Base-by-base conservation (phyloP, 2,888 invertebrate species). In the Parnassius mnemosyne region DNA sequence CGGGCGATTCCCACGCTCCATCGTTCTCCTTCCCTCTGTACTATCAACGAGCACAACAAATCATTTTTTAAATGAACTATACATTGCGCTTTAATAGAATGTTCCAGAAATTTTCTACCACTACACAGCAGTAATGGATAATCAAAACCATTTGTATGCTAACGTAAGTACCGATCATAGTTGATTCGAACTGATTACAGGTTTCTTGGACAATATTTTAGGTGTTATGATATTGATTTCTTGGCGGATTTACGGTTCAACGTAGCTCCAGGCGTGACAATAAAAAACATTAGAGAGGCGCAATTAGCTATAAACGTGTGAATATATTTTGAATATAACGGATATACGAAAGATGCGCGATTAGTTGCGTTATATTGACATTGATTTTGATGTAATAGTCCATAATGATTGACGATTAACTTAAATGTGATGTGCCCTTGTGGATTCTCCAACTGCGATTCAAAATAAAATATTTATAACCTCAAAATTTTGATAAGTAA, bases 1-100 rank as follows among this genome's bases (percentile, higher is more conserved):
- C 71, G 80, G 86, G 84, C 76, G 66, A 83, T 86, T 87, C 87
- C 81, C 87, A 87, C 87, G 84, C 71, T 56, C 68, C 16, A 69
- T 70, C 69, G 69, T 67, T 68, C 70, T 68, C 71, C 69, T 63
- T 68, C 62, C 41, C 57, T 49, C 65, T 43, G 59, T 65, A 70
- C 70, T 59, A 66, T 47, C 61, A 61, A 61, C 49, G 61, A 71
- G 53, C n/a, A 47, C 13, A 1, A 57, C 55, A 47, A 50, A 66
- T 53, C 12, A 56, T 47, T 25, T 44, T 11, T 52, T 25, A 50
- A 41, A 44, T 47, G 20, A n/a, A 13, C 49, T 41, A 51, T 63
- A 59, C 63, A 59, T 63, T 63, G 55, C 57, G 13, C 11, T 44
- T 9, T 54, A 16, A 57, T 3, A 25, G 10, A 42, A 13, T 44